These are phyloP conservation scores for Bombus balteatus DNA, from an alignment of 1,140 invertebrate species.

Conservation along the genomic window DNA sequence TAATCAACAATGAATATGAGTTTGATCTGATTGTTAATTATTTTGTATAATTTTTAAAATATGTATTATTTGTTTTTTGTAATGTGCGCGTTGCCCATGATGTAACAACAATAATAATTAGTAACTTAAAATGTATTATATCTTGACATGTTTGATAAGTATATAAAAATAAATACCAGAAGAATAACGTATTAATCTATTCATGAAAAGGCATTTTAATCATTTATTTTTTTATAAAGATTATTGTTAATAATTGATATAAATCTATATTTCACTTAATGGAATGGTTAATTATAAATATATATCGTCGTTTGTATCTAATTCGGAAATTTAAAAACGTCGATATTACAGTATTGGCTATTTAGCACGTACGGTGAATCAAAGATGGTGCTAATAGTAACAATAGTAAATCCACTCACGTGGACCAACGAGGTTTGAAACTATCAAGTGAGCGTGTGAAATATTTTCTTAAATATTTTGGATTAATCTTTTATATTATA, in stretches of 20 bases:
- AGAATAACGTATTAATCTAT: background rate
- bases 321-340: background rate
- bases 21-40: slow-evolving; percentile 48
- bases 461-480: background rate
- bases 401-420: background rate
- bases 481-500: background rate
- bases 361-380: background rate
- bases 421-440: background rate
- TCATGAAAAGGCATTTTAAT: background rate
- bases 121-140: slow-evolving; percentile 5
- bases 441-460: background rate
- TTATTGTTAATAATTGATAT: background rate
- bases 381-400: background rate
- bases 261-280: background rate
- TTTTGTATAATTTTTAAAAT: slow-evolving; percentile 16
- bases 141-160: slow-evolving; percentile 16
- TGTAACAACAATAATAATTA: slow-evolving; percentile 5
- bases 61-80: slow-evolving; percentile 42
- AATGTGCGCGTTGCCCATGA: background rate
- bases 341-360: background rate
- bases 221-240: background rate
- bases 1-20: slow-evolving; percentile 27
- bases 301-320: background rate
- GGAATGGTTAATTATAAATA: no score
- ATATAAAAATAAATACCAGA: slow-evolving; percentile 13